Evolutionary conservation across 64 coral and sea anemone genomes (phyloP), one percentile per base, ranked within the genome.

Genomic region (Pocillopora verrucosa): DNA sequence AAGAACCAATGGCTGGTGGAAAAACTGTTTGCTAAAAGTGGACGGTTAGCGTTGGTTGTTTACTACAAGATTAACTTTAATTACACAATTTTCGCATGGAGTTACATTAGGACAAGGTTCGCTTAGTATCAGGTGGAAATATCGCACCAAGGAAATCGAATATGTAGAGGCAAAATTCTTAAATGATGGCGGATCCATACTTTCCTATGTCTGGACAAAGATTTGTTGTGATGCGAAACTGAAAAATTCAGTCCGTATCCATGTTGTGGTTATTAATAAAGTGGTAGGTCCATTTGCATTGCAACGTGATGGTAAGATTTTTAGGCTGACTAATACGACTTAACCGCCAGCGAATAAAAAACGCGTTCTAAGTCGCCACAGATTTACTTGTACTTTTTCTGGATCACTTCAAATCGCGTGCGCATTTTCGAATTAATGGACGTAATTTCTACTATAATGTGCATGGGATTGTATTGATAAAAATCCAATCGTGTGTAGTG

Each of bases 211-310:
- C 20, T 5, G 67, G 22, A 70, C 67, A 70, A 57, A 26, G 67
- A 13, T 57, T 85, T 38, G 78, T 80, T 79, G n/a, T 34, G 60
- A 84, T 65, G 86, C 72, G 70, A 78, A n/a, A 75, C 45, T 59
- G 58, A 83, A 89, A 85, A 61, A 38, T 80, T 83, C 77, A 68
- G 61, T 74, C 72, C 58, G 73, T 74, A 13, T 73, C 85, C 16
- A 65, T 16, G 77, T 88, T 88, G 57, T 80, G 92, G 89, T 93
- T 93, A 84, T 89, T 83, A 76, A 93, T 93, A 77, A 84, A 85
- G 79, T 89, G 38, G 70, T 89, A 16, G n/a, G 60, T 82, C 26
- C 13, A 76, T 74, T 56, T 74, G 92, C 87, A 89, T 56, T 74
- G 87, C 92, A 89, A n/a, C 80, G 80, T 89, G 73, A 84, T 51